Conservation (phyloP, 2,113 vertebrate species). For the Pseudopipra pipra region DNA sequence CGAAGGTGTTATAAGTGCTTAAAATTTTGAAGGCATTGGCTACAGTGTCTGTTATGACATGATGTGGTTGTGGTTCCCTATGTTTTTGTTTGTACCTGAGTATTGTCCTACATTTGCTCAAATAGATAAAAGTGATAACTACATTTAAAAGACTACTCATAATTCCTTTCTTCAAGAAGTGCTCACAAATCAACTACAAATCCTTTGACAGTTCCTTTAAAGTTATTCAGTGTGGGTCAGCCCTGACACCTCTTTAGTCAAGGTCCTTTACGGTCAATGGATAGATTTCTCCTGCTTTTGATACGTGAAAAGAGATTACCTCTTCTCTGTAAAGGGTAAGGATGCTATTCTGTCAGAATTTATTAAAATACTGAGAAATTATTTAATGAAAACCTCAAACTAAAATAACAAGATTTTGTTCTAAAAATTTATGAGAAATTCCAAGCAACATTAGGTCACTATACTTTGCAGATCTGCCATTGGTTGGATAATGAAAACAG, state of each 20-base stretch:
- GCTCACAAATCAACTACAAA: fast-evolving
- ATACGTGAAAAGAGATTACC: neutral
- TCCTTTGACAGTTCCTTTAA: neutral
- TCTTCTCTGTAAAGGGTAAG: neutral
- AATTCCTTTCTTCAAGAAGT: neutral
- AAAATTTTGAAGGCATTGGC: neutral
- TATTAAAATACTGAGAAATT: neutral
- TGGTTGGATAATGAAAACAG: neutral
- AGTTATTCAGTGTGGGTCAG: neutral
- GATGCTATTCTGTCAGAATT: neutral
- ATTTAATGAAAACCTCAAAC: neutral
- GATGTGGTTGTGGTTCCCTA: neutral
- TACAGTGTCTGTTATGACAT: neutral
- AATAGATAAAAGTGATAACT: neutral
- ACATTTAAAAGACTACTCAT: neutral
- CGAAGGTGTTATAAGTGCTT: neutral
- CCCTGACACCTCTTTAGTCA: neutral
- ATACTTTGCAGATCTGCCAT: neutral
- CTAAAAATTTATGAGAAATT: neutral
- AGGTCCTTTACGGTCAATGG: neutral
- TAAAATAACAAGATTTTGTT: neutral
- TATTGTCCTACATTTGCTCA: neutral
- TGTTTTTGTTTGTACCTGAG: neutral
- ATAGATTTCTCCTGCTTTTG: neutral
- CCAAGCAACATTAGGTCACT: neutral